These are phyloP conservation scores for Amazona guildingii DNA, from an alignment of 2,113 vertebrate species.

Conservation along the genomic window DNA sequence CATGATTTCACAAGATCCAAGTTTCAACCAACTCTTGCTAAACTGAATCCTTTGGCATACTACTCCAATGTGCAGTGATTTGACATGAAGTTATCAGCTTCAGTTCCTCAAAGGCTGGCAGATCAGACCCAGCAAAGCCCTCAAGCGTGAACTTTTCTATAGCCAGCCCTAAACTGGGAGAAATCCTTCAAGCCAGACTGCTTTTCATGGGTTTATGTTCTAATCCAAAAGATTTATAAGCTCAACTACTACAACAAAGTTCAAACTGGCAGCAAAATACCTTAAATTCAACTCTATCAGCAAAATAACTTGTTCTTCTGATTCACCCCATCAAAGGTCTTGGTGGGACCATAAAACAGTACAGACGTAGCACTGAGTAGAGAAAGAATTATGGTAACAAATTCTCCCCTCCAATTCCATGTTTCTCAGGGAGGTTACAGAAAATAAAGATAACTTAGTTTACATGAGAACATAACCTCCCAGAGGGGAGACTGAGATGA, in stretches of 20 bases:
- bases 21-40: background rate
- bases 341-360: background rate
- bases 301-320: background rate
- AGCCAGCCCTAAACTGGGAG: background rate
- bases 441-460: background rate
- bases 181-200: background rate
- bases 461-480: background rate
- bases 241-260: background rate
- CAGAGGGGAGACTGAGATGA: background rate
- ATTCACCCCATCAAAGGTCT: background rate
- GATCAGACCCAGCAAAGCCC: background rate
- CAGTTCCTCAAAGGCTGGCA: background rate
- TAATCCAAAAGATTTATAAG: background rate
- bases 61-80: background rate
- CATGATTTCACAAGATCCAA: fast-evolving
- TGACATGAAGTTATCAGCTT: background rate
- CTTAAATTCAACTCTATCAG: background rate
- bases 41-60: background rate
- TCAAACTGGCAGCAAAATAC: background rate
- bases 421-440: background rate
- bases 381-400: background rate
- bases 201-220: background rate
- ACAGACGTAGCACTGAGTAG: background rate
- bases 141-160: background rate
- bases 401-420: background rate